Evolutionary conservation across 2,113 vertebrate genomes (phyloP), one percentile per base, ranked within the genome.

Genomic region (Petromus typicus): DNA sequence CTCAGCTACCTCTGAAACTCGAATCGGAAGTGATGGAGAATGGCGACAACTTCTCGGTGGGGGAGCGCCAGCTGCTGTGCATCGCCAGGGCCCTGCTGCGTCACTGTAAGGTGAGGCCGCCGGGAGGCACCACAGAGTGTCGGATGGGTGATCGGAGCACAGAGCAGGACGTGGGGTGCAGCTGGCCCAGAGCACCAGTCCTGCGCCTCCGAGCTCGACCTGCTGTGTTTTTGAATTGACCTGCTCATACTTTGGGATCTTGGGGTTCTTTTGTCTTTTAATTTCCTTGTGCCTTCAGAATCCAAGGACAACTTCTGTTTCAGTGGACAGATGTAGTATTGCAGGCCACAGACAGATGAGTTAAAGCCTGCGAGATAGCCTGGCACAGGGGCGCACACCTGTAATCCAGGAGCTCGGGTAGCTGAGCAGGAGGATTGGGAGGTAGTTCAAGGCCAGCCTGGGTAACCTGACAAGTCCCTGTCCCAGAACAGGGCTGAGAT

Each of bases 11-110:
- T 78, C 98, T 99, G 98, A 99, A 99, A 98, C 98, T 99, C 86
- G 99, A 99, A 93, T 99, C 99, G 1, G 99, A 99, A 98, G 99
- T 99, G 93, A 98, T 99, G 97, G 99, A 99, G 98, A 99, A 99
- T 0, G 99, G 99, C 4, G 99, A 99, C 27, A 99, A 99, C 98
- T 99, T 99, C 95, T 99, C 99, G 0, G 99, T 99, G 83, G 99
- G 99, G 78, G 99, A 99, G 85, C 98, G 99, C 64, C 99, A 99
- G 98, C 98, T 99, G 51, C 94, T 99, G 69, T 99, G 99, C 91
- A 98, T 99, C 66, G 99, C 99, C 0, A 98, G 99, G 96, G 99
- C 98, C 76, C 97, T 99, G 79, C 98, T 99, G 43, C 98, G 99
- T 40, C 99, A 98, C 69, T 99, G 99, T 96, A 99, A 99, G 99